Percentiles rank a stretch among this genome's conserved stretches.
These are phyloP conservation scores for Macrochelys suwanniensis DNA, from an alignment of 2,797 vertebrate genomes.

Conservation along the genomic window DNA sequence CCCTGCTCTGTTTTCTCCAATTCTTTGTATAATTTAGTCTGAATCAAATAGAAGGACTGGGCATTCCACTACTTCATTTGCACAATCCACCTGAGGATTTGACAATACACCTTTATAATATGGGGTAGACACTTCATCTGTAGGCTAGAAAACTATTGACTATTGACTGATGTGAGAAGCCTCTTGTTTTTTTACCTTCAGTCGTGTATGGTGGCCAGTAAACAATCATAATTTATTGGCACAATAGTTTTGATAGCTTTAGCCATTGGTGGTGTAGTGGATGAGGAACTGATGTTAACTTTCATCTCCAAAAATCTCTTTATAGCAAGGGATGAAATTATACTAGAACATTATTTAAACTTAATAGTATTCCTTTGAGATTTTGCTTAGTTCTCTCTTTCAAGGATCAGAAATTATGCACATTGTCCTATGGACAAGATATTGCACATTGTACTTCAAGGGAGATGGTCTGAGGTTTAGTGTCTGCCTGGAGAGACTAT, in stretches of 20 bases:
- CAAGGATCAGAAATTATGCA: not conserved
- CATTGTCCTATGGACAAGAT: not conserved
- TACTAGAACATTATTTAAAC: fast-evolving
- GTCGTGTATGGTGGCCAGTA: fast-evolving
- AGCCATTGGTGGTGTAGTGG: not conserved
- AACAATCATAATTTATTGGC: not conserved
- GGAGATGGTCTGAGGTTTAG: not conserved
- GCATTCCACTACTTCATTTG: not conserved
- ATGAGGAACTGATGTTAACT: not conserved
- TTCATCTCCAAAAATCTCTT: not conserved
- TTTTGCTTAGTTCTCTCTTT: not conserved
- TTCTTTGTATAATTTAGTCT: not conserved
- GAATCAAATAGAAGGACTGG: not conserved
- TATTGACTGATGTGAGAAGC: not conserved
- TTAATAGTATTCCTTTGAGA: not conserved
- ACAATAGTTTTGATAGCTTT: not conserved
- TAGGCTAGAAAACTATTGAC: not conserved
- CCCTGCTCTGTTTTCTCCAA: not conserved
- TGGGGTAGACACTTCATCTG: not conserved
- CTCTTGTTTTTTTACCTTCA: not conserved
- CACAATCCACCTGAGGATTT: not conserved
- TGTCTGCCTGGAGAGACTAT: not conserved
- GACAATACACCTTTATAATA: not conserved
- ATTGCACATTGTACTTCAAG: not conserved
- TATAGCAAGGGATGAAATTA: not conserved